Base-by-base conservation (phyloP, 2,888 invertebrate genomes). In the Drosophila neonasuta region DNA sequence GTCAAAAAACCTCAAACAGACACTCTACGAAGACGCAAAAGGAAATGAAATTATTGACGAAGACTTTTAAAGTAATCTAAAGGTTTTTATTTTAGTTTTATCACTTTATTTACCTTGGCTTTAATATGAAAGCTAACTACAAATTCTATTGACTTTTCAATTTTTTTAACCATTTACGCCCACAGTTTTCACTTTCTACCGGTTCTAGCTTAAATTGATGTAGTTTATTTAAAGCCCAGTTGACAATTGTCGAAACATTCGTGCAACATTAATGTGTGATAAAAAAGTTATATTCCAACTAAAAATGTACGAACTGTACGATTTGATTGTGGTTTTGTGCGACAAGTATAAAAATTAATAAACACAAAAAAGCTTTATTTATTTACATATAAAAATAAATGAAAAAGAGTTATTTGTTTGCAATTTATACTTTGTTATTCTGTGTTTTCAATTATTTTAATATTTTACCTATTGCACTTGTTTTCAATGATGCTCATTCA, bases 1-100 rank as follows among this genome's bases (percentile, higher is more conserved):
- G 74, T 77, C 83, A 83, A 74, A 80, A 67, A 65, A 67, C 39
- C 45, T 42, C 45, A 52, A 54, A 49, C 41, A 58, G 54, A 50
- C 71, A 46, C 24, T 44, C 24, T 32, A 39, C 32, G 55, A 67
- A 46, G 57, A 51, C 42, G n/a, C 41, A 45, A 34, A 49, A 45
- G 42, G 51, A 32, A 3, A 44, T 46, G 15, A 45, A 64, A 36
- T 44, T 20, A 29, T 13, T 30, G 3, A 17, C 10, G 32, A 59
- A 30, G 57, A 45, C 48, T 17, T 72, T 68, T 65, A 71, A 68
- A 72, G 64, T 50, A 68, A 82, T 66, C 51, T 52, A 34, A 8
- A 45, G 2, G 10, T 49, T 49, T 57, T 45, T 32, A 32, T 13
- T 24, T 11, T 3, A 24, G 4, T 24, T 24, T 24, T 24, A 24